A percentile compares a stretch with the other conserved stretches of the same genome.
Evolutionary conservation across 2,797 vertebrate genomes (phyloP).

Genomic region (Amphiprion clarkii): DNA sequence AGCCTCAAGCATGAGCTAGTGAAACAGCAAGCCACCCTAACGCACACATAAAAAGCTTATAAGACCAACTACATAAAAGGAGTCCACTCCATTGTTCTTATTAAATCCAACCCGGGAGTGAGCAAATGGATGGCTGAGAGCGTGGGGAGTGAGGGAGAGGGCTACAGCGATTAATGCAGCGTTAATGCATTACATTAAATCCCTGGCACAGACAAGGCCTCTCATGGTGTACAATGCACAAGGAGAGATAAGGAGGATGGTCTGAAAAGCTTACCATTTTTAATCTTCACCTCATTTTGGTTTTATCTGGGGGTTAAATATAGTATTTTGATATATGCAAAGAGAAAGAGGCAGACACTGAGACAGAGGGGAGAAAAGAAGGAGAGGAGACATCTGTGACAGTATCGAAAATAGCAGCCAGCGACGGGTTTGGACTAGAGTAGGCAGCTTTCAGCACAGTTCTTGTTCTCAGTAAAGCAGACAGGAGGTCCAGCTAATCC

Average conservation of each 20-base stretch:
- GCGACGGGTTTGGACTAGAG: constrained; percentile 34
- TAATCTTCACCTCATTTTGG: constrained; percentile 39
- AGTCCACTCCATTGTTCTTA: constrained; percentile 62
- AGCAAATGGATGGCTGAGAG: constrained; percentile 60
- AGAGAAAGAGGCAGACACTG: constrained; percentile 19
- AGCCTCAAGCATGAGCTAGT: constrained; percentile 36
- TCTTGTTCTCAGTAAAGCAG: constrained; percentile 44
- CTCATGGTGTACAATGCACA: constrained; percentile 28
- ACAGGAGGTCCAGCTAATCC: constrained; percentile 59
- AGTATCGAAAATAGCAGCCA: constrained; percentile 57
- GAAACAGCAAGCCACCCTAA: constrained; percentile 21
- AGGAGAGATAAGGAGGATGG: constrained; percentile 17
- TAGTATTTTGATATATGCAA: constrained; percentile 48
- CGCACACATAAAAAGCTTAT: constrained; percentile 36
- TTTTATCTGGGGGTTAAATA: constrained; percentile 63
- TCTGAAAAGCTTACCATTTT: constrained; percentile 38
- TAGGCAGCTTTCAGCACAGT: constrained; percentile 43
- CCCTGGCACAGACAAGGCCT: constrained; percentile 51
- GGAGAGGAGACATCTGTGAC: constrained; percentile 50
- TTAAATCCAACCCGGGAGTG: constrained; percentile 58
- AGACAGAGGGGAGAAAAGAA: constrained; percentile 22
- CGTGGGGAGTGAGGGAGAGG: constrained; percentile 33
- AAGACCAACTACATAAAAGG: constrained; percentile 54
- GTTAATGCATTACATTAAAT: constrained; percentile 73
- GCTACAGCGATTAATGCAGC: constrained; percentile 61